Base-by-base conservation (phyloP, 2,888 invertebrate genomes). In the Cephus spinipes region DNA sequence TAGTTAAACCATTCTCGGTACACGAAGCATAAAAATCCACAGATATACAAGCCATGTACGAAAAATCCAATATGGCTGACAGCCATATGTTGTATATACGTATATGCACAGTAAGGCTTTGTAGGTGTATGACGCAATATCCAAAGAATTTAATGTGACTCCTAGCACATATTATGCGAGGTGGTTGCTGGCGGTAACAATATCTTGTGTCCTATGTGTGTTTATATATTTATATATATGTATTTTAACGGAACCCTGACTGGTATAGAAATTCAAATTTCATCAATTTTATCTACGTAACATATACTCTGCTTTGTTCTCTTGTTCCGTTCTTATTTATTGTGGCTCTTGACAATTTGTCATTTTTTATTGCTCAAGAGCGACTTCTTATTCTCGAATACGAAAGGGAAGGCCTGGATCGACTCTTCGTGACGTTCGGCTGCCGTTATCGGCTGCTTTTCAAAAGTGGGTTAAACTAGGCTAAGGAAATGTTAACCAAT, bases 391-490 rank as follows among this genome's bases (percentile, higher is more conserved):
- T 55, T 23, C 55, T 55, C 23, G 23, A 55, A 23, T 55, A 23
- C 23, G 23, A 9, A 35, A 35, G 6, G 55, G 2, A 23, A 23
- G 23, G 23, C 15, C 55, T 55, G 23, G 23, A 55, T 55, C 55
- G 55, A 9, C 23, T 55, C 23, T 55, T 55, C 55, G 40, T 23
- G 40, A 15, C 40, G 40, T 40, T 15, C 9, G 55, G 23, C 9
- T 23, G 33, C 6, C 71, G 15, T 30, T 30, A 33, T 33, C 71
- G 33, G 30, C 71, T 11, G 23, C 12, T 71, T 71, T 30, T 71
- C 12, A 3, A 33, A 71, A 71, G 71, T 71, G 33, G 71, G 71
- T 71, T 71, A 71, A 71, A 71, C 71, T 33, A 23, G 71, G 71
- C 33, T 31, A 31, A 31, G 71, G 71, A 71, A 71, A 31, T 30